A percentile compares a stretch with the other conserved stretches of the same genome.
Evolutionary conservation across 1,140 invertebrate genomes (phyloP).

Genomic region (Brachionus paranguensis): DNA sequence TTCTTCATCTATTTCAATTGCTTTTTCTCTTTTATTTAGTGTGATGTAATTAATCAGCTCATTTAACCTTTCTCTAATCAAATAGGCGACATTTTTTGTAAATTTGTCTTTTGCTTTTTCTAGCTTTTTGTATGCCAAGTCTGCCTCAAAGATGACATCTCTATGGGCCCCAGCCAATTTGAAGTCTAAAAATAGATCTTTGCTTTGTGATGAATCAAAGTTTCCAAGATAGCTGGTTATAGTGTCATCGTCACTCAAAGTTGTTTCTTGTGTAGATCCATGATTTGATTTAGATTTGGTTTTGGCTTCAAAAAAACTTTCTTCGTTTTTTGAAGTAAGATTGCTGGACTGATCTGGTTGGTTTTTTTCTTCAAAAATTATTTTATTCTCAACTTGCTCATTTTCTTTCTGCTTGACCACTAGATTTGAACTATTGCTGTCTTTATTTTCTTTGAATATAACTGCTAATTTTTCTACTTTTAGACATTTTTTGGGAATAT

Average conservation of each 20-base stretch:
- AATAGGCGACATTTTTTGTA: neutral
- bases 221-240: neutral
- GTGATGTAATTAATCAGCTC: neutral
- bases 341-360: neutral
- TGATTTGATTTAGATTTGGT: neutral
- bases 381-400: neutral
- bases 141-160: neutral
- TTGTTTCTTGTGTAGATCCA: neutral
- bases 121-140: neutral
- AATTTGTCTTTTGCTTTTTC: neutral
- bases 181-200: neutral
- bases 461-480: neutral
- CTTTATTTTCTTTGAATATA: neutral
- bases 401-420: neutral
- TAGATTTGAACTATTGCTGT: neutral
- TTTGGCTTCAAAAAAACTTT: neutral
- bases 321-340: neutral
- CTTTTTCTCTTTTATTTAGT: neutral
- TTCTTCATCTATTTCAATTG: neutral
- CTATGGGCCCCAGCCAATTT: neutral
- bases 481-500: neutral
- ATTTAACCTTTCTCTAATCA: neutral
- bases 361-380: neutral
- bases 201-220: neutral
- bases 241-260: neutral